Evolutionary conservation across 2,113 vertebrate species (phyloP), one percentile per base, ranked within the genome.

Genomic region (Oreochromis spilurus): DNA sequence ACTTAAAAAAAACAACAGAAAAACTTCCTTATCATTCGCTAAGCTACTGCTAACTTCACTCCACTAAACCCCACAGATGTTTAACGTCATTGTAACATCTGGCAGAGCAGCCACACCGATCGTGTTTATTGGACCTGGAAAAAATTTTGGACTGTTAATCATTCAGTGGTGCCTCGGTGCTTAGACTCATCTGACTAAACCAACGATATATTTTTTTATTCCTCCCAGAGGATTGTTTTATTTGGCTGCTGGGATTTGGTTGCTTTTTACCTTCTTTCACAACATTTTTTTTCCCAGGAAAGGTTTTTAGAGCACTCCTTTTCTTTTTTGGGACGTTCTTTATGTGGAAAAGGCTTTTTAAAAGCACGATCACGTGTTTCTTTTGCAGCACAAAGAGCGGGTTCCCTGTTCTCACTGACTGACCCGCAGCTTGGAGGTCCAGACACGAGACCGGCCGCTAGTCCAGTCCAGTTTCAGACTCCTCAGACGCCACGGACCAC

Each of bases 341-440:
- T 31, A 19, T 31, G 14, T 7, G 43, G 70, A 12, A 3, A 50
- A 13, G 17, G 24, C 43, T 50, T 77, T 50, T 77, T 29, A 29
- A 77, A 67, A 26, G 26, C 6, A 7, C 4, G 1, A 36, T 65
- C n/a, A 1, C 29, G 21, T 85, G 34, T 93, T 17, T 85, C 31
- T 86, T 34, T 85, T 83, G 36, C 95, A 98, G 98, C 98, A 92
- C 98, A 98, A 95, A 97, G 97, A 94, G 97, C 97, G 0, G 97
- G 97, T 86, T 98, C 98, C 1, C 97, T 98, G 50, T 97, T 98
- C 94, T 98, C 97, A 1, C 97, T 98, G 70, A 97, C 96, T 0
- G 97, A 98, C 87, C 93, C 97, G 0, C 93, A 91, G 57, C 84
- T 78, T 12, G 94, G 95, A 83, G 95, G 93, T 87, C 95, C 95